Evolutionary conservation across 1,140 invertebrate genomes (phyloP).

Genomic region (Solen grandis): DNA sequence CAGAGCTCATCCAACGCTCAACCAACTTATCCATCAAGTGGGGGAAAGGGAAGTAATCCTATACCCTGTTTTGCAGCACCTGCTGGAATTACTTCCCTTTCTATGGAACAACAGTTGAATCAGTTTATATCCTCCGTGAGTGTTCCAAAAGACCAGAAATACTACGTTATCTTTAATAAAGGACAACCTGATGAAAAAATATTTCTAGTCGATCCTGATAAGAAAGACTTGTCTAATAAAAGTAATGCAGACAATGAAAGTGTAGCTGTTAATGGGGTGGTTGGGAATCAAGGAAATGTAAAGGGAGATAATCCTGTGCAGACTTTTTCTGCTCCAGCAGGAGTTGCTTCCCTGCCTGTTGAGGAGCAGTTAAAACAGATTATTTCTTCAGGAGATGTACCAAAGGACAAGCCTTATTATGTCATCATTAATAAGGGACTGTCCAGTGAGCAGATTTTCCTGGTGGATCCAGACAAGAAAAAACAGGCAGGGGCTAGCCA

Average conservation of each 20-base stretch:
- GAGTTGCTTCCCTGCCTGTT: slow-evolving; percentile 1
- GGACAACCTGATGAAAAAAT: slow-evolving; percentile 15
- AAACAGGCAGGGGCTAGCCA: too few species aligned
- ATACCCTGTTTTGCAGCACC: neutral
- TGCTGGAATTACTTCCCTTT: slow-evolving; percentile 23
- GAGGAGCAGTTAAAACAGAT: slow-evolving; percentile 39
- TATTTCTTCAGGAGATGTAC: slow-evolving; percentile 10
- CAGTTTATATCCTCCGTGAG: slow-evolving; percentile 19
- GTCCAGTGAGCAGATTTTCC: slow-evolving; percentile 23
- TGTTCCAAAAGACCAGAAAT: slow-evolving; percentile 34
- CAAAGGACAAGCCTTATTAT: slow-evolving; percentile 45
- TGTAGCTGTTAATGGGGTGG: neutral
- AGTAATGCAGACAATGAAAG: neutral
- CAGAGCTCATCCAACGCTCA: neutral
- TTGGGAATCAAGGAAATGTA: neutral
- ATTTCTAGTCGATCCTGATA: slow-evolving; percentile 24
- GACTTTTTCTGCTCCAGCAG: neutral
- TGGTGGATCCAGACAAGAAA: slow-evolving; percentile 46
- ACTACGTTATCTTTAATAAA: slow-evolving; percentile 29
- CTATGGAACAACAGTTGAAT: slow-evolving; percentile 23
- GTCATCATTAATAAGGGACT: slow-evolving; percentile 40
- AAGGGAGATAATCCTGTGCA: neutral
- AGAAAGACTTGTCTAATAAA: neutral
- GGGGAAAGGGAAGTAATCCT: neutral
- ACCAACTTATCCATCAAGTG: neutral